Conservation (phyloP, 2,113 vertebrate genomes). For the Columba janthina region DNA sequence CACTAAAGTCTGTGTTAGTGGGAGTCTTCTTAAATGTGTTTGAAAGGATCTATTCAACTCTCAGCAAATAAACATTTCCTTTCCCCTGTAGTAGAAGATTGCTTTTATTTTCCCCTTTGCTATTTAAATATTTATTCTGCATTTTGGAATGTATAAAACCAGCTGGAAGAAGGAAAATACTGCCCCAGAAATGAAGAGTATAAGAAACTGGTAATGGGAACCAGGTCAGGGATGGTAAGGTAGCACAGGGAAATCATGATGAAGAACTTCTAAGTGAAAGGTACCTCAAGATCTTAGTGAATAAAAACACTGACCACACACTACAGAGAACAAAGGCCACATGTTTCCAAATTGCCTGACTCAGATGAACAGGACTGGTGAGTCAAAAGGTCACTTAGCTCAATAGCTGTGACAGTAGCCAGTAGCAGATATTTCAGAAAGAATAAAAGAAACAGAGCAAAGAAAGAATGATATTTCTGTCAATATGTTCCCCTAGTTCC, state of each 20-base stretch:
- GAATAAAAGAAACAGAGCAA: not conserved
- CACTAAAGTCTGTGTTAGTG: not conserved
- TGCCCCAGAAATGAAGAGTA: not conserved
- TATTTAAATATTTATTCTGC: not conserved
- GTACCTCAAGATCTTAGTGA: not conserved
- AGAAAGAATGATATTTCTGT: not conserved
- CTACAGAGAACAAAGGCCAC: not conserved
- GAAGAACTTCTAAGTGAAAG: not conserved
- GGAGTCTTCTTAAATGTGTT: not conserved
- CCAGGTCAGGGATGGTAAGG: not conserved
- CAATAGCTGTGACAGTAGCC: not conserved
- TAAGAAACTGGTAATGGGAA: not conserved
- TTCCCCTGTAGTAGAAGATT: not conserved
- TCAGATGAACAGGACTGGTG: not conserved
- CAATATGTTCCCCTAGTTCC: not conserved
- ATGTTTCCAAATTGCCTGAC: not conserved
- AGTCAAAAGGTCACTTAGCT: not conserved
- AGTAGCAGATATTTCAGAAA: conserved; percentile 11
- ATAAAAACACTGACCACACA: not conserved
- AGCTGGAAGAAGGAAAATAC: not conserved
- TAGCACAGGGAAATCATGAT: not conserved
- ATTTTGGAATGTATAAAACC: not conserved
- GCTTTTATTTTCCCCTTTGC: not conserved
- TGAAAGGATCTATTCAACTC: not conserved
- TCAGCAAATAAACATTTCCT: not conserved